Evolutionary conservation across 2,113 vertebrate species (phyloP).

Genomic region (Gadus macrocephalus): DNA sequence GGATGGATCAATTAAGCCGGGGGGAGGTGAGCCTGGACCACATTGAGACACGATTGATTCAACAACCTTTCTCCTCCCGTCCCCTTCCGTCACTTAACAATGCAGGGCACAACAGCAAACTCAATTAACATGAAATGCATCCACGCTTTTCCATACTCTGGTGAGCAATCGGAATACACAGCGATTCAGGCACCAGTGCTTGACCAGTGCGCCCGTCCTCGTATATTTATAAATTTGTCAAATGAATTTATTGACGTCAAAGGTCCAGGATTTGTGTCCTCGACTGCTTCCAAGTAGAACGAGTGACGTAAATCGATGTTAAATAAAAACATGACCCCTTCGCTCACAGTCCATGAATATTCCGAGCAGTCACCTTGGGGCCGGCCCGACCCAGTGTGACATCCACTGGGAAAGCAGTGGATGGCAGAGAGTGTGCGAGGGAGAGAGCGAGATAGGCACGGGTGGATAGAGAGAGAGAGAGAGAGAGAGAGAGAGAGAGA

Average conservation of each 20-base stretch:
- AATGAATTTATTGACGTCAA: too few species aligned
- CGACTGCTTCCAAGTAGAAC: too few species aligned
- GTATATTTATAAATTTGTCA: too few species aligned
- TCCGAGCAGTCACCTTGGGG: constrained; percentile 58
- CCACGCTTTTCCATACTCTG: background rate
- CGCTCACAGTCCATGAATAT: constrained; percentile 59
- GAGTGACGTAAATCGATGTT: background rate
- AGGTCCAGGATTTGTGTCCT: too few species aligned
- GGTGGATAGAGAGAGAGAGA: too few species aligned
- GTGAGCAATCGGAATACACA: too few species aligned
- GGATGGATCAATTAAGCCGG: constrained; percentile 44
- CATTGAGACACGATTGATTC: constrained; percentile 44
- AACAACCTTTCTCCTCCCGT: constrained; percentile 32
- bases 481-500: constrained; percentile 9
- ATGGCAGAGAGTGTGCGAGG: too few species aligned
- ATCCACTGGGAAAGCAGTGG: background rate
- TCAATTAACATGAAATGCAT: background rate
- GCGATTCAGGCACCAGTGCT: too few species aligned
- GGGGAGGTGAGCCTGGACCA: constrained; percentile 14
- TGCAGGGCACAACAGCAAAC: constrained; percentile 16
- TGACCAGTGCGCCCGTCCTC: too few species aligned
- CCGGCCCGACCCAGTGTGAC: constrained; percentile 6
- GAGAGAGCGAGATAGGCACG: too few species aligned
- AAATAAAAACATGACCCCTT: constrained; percentile 43
- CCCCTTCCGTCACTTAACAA: constrained; percentile 25